These are phyloP conservation scores for Nothoprocta pentlandii DNA, from an alignment of 2,113 vertebrate species.

Conservation along the genomic window DNA sequence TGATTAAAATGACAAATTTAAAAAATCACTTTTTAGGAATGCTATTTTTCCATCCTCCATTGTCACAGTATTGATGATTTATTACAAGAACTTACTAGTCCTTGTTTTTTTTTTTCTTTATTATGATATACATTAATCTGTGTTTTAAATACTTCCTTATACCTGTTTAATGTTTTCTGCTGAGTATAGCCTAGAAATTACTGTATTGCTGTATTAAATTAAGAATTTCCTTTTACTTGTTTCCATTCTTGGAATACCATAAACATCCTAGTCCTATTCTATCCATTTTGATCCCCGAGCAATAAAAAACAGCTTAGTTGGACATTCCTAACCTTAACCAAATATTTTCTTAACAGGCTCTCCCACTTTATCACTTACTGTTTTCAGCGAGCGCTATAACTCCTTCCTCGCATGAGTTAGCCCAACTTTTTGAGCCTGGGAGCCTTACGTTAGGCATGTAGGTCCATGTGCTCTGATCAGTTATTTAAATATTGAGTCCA, in stretches of 20 bases:
- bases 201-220: conserved; percentile 6
- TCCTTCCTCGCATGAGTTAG: conserved; percentile 5
- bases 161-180: neutral
- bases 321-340: conserved; percentile 41
- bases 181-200: neutral
- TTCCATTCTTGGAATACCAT: conserved; percentile 36
- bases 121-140: neutral
- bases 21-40: neutral
- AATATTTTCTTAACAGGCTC: conserved; percentile 43
- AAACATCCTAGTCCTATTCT: conserved; percentile 30
- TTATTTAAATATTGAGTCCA: conserved; percentile 27
- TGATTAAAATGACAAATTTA: neutral
- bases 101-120: neutral
- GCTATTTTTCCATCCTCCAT: neutral
- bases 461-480: neutral
- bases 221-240: conserved; percentile 51
- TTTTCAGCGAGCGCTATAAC: conserved; percentile 27
- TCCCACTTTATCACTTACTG: conserved; percentile 24
- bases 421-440: neutral
- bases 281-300: conserved; percentile 30
- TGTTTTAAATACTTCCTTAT: neutral
- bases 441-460: neutral
- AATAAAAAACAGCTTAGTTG: conserved; percentile 54
- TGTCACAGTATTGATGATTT: neutral
- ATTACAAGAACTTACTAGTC: neutral